Percentiles rank a stretch among this genome's conserved stretches.
These are phyloP conservation scores for Oxyteleia sp. DNA, from an alignment of 2,888 invertebrate species.

Conservation along the genomic window DNA sequence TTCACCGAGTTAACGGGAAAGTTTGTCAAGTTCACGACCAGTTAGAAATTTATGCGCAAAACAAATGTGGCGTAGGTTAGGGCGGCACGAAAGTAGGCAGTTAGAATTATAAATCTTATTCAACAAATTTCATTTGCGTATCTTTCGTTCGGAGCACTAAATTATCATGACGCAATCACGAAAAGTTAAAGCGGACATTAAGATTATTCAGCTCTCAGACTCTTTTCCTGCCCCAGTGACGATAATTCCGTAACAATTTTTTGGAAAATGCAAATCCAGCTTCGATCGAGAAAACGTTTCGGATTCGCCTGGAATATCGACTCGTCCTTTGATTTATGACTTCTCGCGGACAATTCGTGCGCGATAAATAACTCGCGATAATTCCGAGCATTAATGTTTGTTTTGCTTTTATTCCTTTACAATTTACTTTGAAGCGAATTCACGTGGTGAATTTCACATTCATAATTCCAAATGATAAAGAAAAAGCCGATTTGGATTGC, in stretches of 20 bases:
- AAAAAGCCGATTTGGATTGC: constrained; percentile 31
- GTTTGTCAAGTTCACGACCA: constrained; percentile 65
- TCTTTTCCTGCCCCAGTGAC: neutral
- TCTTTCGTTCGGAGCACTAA: constrained; percentile 19
- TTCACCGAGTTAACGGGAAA: constrained; percentile 60
- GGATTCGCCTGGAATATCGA: neutral
- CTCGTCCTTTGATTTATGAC: constrained; percentile 10
- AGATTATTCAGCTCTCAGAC: neutral
- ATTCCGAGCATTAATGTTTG: constrained; percentile 2
- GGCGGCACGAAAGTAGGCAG: constrained; percentile 18
- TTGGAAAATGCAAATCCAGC: neutral
- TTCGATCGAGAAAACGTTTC: constrained; percentile 5
- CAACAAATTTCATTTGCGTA: constrained; percentile 44
- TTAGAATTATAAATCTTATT: constrained; percentile 53
- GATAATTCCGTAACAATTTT: constrained; percentile 3
- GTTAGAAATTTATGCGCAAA: constrained; percentile 55
- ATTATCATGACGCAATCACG: constrained; percentile 24
- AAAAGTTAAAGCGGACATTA: constrained; percentile 14
- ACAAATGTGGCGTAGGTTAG: constrained; percentile 50
- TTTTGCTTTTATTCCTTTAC: constrained; percentile 11
- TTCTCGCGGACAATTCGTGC: neutral
- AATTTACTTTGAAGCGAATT: constrained; percentile 14
- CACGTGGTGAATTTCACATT: constrained; percentile 11
- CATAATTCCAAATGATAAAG: constrained; percentile 21
- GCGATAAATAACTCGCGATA: constrained; percentile 26